Conservation (phyloP, 1,140 invertebrate genomes). For the Rhizoglyphus robini region DNA sequence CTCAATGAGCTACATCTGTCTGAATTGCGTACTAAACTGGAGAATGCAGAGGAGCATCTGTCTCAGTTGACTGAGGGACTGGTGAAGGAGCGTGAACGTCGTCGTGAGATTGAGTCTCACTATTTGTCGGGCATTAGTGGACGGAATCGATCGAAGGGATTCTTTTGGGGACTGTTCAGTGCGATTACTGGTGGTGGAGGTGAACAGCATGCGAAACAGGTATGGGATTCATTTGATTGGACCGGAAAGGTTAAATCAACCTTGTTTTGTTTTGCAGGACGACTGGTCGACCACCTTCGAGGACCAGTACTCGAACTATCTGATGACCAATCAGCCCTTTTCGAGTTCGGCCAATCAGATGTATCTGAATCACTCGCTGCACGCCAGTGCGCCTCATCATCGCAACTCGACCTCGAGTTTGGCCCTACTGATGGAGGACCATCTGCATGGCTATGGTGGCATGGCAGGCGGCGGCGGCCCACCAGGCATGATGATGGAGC, state of each 20-base stretch:
- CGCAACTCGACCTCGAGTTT: neutral
- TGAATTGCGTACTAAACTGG: neutral
- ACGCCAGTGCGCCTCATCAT: neutral
- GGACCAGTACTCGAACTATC: neutral
- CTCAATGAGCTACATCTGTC: neutral
- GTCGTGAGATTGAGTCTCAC: neutral
- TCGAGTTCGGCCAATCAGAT: neutral
- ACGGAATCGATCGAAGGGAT: neutral
- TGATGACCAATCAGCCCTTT: neutral
- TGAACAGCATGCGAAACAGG: neutral
- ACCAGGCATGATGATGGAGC: neutral
- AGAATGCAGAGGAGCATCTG: conserved; percentile 1
- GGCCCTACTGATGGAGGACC: neutral
- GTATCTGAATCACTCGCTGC: neutral
- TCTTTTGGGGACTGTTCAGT: too few species aligned
- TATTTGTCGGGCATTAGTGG: neutral
- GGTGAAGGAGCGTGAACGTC: neutral
- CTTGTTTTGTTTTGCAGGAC: neutral
- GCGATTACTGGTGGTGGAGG: neutral
- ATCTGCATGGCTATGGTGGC: neutral
- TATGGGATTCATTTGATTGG: neutral
- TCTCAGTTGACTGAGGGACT: neutral
- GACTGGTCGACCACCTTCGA: neutral
- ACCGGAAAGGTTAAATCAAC: neutral
- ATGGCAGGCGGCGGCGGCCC: neutral